Conservation (phyloP, 1,140 invertebrate genomes). For the Atta cephalotes region DNA sequence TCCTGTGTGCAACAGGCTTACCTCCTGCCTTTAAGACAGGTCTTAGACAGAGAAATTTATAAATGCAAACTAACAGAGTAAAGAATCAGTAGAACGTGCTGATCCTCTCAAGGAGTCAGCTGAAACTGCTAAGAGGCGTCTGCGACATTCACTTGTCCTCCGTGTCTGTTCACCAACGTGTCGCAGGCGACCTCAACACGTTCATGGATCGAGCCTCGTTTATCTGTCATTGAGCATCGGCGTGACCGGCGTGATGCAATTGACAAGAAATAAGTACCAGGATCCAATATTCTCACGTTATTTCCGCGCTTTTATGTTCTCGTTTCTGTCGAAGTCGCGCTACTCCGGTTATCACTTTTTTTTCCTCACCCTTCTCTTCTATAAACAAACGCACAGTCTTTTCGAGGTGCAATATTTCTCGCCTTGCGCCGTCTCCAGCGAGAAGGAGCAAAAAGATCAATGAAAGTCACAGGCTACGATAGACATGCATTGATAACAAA, state of each 20-base stretch:
- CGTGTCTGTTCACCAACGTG: background rate
- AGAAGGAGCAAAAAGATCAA: background rate
- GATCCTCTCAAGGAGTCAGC: too few species aligned
- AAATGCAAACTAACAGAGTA: background rate
- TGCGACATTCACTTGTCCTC: constrained; percentile 3
- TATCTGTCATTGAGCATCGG: background rate
- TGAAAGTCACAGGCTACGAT: background rate
- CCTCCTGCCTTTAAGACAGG: background rate
- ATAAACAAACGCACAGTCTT: background rate
- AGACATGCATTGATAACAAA: constrained; percentile 29
- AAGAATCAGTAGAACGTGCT: background rate
- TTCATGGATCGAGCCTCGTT: background rate
- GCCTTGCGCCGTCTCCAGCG: background rate
- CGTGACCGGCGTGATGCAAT: background rate
- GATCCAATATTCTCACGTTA: background rate
- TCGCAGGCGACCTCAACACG: background rate
- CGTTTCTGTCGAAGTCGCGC: background rate
- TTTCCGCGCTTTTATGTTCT: background rate
- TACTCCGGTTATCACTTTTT: too few species aligned
- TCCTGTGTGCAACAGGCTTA: too few species aligned
- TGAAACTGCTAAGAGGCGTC: background rate
- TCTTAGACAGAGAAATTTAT: background rate
- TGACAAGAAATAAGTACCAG: background rate
- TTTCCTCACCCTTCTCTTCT: background rate
- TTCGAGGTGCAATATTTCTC: too few species aligned